Conservation (phyloP, 2,113 vertebrate species). For the Dicaeum eximium region DNA sequence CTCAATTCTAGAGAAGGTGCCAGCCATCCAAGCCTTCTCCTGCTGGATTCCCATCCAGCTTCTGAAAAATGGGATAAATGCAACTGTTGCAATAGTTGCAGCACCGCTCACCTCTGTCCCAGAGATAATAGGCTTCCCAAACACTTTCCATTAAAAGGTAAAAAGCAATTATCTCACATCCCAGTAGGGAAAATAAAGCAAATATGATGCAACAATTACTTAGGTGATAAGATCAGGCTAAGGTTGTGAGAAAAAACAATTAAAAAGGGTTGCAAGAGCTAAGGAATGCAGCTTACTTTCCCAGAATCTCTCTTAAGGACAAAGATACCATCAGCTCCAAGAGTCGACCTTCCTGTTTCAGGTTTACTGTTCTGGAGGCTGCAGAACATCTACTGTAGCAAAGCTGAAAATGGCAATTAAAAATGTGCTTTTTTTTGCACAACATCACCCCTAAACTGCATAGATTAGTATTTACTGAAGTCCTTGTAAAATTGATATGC, state of each 20-base stretch:
- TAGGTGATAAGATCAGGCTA: constrained; percentile 8
- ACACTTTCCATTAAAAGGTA: background rate
- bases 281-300: constrained; percentile 35
- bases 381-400: background rate
- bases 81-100: background rate
- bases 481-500: constrained; percentile 23
- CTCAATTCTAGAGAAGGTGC: background rate
- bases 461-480: constrained; percentile 54
- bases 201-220: constrained; percentile 40
- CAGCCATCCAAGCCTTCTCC: background rate
- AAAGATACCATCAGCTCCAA: constrained; percentile 20
- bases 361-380: background rate
- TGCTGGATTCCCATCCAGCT: background rate
- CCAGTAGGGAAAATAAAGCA: constrained; percentile 9
- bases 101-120: background rate
- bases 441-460: background rate
- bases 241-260: constrained; percentile 54
- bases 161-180: constrained; percentile 36
- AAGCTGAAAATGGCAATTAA: constrained; percentile 22
- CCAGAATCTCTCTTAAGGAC: background rate
- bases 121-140: background rate
- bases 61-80: background rate
- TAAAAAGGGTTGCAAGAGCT: constrained; percentile 17
- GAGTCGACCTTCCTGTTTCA: constrained; percentile 27
- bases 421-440: background rate